Evolutionary conservation across 30 jellyfish, hydroid and myxozoan species (phyloP), one percentile per base, ranked within the genome.

Genomic region (Chrysaora quinquecirrha): DNA sequence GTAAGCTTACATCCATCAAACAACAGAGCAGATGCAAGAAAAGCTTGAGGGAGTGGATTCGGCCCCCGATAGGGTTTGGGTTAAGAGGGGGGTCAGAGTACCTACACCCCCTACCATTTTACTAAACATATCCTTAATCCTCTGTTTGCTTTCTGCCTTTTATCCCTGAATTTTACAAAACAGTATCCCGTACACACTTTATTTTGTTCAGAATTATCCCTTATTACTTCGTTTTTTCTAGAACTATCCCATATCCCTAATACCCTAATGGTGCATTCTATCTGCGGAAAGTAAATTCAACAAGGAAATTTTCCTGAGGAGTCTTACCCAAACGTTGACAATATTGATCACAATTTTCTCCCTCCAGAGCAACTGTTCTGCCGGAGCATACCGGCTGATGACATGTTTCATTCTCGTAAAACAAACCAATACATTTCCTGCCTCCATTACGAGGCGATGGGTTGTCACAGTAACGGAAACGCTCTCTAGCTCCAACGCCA

Each of bases 361-460:
- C 90, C n/a, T 25, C 30, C 23, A 54, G 38, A 16, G 90, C 74
- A 19, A 64, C 63, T 24, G 49, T 47, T 25, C 30, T 66, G 7
- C 90, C 90, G 30, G 90, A 80, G 38, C 90, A 80, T 16, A 0
- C 1, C 30, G 84, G 90, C 83, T 34, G 27, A 0, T 30, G 20
- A 30, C 90, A 80, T 19, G 6, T 19, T 18, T 46, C 24, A 1
- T 34, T 16, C 31, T 80, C 77, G 14, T 48, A 24, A 12, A 64
- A 12, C 1, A 2, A 14, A 14, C 90, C 90, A 23, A 27, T 31
- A 38, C 90, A 80, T 38, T 66, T 34, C 21, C 19, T 65, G 9
- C 90, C 90, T 10, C 90, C 90, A 50, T 80, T 80, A 62, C 48
- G 67, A 10, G 90, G 90, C 29, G 75, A 43, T 12, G 90, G 90